Evolutionary conservation across 2,888 invertebrate genomes (phyloP).

Genomic region (Keiferia lycopersicella): DNA sequence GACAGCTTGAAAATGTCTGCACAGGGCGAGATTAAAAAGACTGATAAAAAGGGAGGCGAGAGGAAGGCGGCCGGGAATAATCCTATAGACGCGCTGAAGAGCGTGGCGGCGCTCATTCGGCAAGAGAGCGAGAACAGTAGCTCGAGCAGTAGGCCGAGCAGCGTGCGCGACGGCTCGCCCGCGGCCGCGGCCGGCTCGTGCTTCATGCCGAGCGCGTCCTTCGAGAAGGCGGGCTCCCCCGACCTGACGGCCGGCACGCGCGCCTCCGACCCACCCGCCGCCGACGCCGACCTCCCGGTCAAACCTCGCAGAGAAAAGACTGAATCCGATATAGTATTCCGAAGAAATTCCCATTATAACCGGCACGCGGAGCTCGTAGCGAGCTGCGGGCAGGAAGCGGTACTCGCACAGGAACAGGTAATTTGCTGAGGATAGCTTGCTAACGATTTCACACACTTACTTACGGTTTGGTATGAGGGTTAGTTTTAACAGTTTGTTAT

Average conservation of each 20-base stretch:
- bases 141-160: constrained; percentile 64
- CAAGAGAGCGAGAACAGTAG: constrained; percentile 65
- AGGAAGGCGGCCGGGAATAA: constrained; percentile 56
- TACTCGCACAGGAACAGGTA: constrained; percentile 79
- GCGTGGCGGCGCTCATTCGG: constrained; percentile 67
- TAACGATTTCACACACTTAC: constrained; percentile 64
- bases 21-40: constrained; percentile 65
- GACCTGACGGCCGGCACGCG: constrained; percentile 65
- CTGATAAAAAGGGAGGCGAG: constrained; percentile 51
- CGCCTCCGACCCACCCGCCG: constrained; percentile 44
- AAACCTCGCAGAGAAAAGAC: constrained; percentile 92
- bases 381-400: constrained; percentile 78
- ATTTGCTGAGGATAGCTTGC: constrained; percentile 75
- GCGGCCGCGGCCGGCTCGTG: constrained; percentile 55
- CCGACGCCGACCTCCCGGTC: constrained; percentile 66
- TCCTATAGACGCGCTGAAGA: constrained; percentile 73
- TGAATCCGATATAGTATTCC: constrained; percentile 91
- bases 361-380: constrained; percentile 69
- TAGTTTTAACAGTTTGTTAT: constrained; percentile 55
- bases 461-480: constrained; percentile 74
- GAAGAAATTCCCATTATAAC: constrained; percentile 78
- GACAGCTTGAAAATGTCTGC: constrained; percentile 75
- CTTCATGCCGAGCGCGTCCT: constrained; percentile 59
- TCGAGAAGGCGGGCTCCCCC: constrained; percentile 64
- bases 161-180: constrained; percentile 70